A percentile compares a stretch with the other conserved stretches of the same genome.
phyloP scores from a whole-genome alignment of 1,140 invertebrate genomes.

The Anoplophora glabripennis region DNA sequence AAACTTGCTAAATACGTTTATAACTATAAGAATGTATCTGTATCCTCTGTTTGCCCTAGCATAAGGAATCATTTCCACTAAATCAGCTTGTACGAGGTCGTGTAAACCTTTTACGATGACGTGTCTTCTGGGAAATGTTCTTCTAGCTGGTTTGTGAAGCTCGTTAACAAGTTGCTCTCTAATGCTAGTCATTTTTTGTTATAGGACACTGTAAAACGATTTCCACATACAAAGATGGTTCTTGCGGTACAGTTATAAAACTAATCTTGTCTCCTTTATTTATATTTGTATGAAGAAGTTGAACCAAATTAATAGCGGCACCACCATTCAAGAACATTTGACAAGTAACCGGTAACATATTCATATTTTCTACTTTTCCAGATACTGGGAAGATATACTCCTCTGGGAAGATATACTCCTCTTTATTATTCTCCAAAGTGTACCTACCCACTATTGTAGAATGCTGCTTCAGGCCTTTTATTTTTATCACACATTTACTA shows the following conservation, averaged over 20 bases:
- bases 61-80: conserved; percentile 46
- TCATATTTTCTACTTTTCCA: background rate
- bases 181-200: background rate
- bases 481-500: too few relatives aligned
- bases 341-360: background rate
- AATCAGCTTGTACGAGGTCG: conserved; percentile 48
- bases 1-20: conserved; percentile 52
- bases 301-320: background rate
- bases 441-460: too few relatives aligned
- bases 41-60: conserved; percentile 45
- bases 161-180: conserved; percentile 31
- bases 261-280: conserved; percentile 1
- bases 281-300: background rate
- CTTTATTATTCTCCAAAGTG: conserved; percentile 3
- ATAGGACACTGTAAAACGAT: conserved; percentile 16
- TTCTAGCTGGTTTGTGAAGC: conserved; percentile 43
- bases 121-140: conserved; percentile 20
- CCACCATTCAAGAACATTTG: conserved; percentile 3
- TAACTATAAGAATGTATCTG: conserved; percentile 51
- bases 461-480: too few relatives aligned
- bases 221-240: background rate
- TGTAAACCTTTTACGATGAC: conserved; percentile 44
- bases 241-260: background rate
- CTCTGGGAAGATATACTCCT: too few relatives aligned
- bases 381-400: too few relatives aligned